Percentiles rank a stretch among this genome's conserved stretches.
phyloP scores from a whole-genome alignment of 2,797 vertebrate species.

The Molossus alvarezi region DNA sequence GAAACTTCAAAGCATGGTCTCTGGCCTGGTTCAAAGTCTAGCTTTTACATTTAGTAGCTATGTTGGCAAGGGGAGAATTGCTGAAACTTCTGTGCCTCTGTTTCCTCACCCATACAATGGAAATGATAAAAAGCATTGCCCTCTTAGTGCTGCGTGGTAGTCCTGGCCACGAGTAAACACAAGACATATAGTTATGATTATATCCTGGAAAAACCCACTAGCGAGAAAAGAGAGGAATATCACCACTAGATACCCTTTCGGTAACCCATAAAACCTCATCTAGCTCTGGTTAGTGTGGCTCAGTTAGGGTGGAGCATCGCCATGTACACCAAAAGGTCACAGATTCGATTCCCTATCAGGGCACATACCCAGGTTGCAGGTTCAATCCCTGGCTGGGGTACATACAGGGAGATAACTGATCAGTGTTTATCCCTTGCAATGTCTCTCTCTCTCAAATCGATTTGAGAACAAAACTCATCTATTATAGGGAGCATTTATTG shows the following conservation, averaged over 20 bases:
- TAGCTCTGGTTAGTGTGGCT: no score
- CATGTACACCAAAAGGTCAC: no score
- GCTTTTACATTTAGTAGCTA: neutral
- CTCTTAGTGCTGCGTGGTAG: neutral
- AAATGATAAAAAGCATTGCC: neutral
- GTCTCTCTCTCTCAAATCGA: no score
- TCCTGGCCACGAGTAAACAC: neutral
- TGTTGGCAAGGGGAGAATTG: neutral
- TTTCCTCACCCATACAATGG: no score
- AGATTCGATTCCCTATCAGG: no score
- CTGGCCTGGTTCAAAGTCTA: neutral
- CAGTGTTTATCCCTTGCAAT: no score
- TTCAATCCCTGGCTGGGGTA: no score
- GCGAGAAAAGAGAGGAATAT: neutral
- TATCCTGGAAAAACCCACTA: neutral
- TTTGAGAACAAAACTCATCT: neutral
- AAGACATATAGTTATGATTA: neutral
- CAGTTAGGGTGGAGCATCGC: no score
- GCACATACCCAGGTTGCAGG: no score
- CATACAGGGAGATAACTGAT: no score
- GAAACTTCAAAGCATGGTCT: neutral
- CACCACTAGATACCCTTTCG: neutral
- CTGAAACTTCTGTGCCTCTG: neutral
- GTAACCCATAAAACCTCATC: neutral
- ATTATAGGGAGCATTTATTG: neutral